Evolutionary conservation across 2,888 invertebrate genomes (phyloP).

Genomic region (Ophion slaviceki): DNA sequence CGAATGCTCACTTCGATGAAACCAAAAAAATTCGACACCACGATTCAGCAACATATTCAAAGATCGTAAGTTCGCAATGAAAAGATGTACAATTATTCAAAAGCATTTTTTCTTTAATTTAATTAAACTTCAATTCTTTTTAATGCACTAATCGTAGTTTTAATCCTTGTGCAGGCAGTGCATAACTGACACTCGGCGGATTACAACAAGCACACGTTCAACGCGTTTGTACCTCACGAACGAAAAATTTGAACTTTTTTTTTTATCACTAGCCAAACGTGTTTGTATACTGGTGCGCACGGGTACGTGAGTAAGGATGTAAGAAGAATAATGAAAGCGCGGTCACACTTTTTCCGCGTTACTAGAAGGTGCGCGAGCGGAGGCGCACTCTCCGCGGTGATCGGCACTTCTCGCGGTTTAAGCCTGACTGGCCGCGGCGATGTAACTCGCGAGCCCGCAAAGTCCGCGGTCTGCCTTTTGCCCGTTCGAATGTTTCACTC

Average conservation of each 20-base stretch:
- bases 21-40: not conserved
- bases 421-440: conserved; percentile 79
- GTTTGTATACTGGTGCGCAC: not conserved
- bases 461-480: conserved; percentile 63
- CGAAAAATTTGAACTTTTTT: not conserved
- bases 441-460: conserved; percentile 74
- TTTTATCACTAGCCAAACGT: not conserved
- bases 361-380: not conserved
- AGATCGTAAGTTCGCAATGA: too few relatives aligned
- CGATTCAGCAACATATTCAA: too few relatives aligned
- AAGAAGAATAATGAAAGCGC: not conserved
- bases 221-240: not conserved
- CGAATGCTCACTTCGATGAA: not conserved
- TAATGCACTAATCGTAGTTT: conserved; percentile 28
- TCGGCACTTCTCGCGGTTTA: conserved; percentile 77
- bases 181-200: conserved; percentile 29
- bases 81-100: not conserved
- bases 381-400: conserved; percentile 51
- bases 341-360: not conserved
- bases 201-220: not conserved
- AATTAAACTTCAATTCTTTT: not conserved
- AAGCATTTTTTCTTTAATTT: not conserved
- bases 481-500: conserved; percentile 62
- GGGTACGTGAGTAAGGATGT: not conserved
- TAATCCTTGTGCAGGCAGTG: conserved; percentile 36